Evolutionary conservation across 2,888 invertebrate species (phyloP), one percentile per base, ranked within the genome.

Genomic region (Drosophila kanekoi): DNA sequence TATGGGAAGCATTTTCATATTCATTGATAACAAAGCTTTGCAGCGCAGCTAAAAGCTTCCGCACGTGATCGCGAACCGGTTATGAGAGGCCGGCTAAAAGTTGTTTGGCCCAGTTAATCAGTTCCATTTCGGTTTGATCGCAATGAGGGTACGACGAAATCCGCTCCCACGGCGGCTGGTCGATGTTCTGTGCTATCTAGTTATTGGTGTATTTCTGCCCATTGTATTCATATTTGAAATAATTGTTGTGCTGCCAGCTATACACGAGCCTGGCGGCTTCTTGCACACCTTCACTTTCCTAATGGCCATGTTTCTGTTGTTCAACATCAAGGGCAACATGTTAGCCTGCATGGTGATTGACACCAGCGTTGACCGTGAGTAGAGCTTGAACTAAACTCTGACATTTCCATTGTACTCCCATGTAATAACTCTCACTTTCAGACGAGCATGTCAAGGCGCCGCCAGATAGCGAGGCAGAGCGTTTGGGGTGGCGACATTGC

Each of bases 241-340:
- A 20, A 95, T 95, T 91, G 90, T 96, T 38, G 96, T 97, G 10
- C 89, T 97, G 68, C 97, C 97, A 2, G 93, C 93, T 51, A 93
- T 96, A 54, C 94, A 95, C 87, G 92, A 93, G 74, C 91, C 92
- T 72, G 94, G 94, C 91, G 93, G 94, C 33, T 87, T 92, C 20
- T 92, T 90, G 77, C 94, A 93, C 93, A 93, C 92, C 33, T 93
- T 94, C 61, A 96, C 95, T 90, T 95, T 95, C 80, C 86, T 93
- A 8, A 91, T 94, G 81, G 96, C 96, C 52, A 94, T 94, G 61
- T 97, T 96, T 90, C 92, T 98, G 3, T 93, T 97, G 86, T 92
- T 95, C 49, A 98, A 98, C 89, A 94, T 97, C 35, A 93, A 96
- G 68, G 95, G 96, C 3, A 98, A 97, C 89, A 94, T 96, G 89